Percentiles rank a stretch among this genome's conserved stretches.
Conservation (phyloP, 2,797 vertebrate species). For the Echiichthys vipera region DNA sequence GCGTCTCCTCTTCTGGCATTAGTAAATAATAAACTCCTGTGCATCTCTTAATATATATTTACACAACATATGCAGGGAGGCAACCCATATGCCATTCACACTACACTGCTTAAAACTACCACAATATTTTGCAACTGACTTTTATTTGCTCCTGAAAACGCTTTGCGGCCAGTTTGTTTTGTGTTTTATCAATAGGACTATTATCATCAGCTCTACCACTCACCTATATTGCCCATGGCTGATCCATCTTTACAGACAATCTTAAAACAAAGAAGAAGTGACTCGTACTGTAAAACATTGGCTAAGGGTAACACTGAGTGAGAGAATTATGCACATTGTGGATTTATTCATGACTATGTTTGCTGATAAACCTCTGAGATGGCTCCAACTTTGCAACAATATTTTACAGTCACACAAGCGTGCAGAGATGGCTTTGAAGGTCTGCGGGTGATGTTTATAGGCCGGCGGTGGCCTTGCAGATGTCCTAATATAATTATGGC, state of each 20-base stretch:
- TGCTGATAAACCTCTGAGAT: conserved; percentile 25
- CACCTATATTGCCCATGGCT: neutral
- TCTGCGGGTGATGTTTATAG: conserved; percentile 64
- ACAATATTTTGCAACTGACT: conserved; percentile 15
- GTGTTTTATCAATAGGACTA: conserved; percentile 15
- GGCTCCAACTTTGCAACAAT: neutral
- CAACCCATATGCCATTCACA: conserved; percentile 30
- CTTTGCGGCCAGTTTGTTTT: conserved; percentile 24
- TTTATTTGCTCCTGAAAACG: conserved; percentile 37
- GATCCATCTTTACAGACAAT: conserved; percentile 6
- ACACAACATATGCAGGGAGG: conserved; percentile 48
- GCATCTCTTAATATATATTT: conserved; percentile 69
- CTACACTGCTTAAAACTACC: conserved; percentile 29
- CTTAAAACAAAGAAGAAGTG: neutral
- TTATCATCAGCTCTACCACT: conserved; percentile 5
- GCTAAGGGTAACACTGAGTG: too few species aligned
- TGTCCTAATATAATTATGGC: conserved; percentile 69
- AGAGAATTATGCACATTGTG: neutral
- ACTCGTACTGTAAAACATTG: neutral
- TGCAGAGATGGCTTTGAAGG: conserved; percentile 39
- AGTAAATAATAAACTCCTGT: conserved; percentile 68
- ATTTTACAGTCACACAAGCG: conserved; percentile 30
- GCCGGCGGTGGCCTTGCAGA: conserved; percentile 57
- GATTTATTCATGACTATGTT: neutral
- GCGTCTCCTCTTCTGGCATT: conserved; percentile 46